Evolutionary conservation across 2,113 vertebrate species (phyloP).

Genomic region (Aspidoscelis tigris): DNA sequence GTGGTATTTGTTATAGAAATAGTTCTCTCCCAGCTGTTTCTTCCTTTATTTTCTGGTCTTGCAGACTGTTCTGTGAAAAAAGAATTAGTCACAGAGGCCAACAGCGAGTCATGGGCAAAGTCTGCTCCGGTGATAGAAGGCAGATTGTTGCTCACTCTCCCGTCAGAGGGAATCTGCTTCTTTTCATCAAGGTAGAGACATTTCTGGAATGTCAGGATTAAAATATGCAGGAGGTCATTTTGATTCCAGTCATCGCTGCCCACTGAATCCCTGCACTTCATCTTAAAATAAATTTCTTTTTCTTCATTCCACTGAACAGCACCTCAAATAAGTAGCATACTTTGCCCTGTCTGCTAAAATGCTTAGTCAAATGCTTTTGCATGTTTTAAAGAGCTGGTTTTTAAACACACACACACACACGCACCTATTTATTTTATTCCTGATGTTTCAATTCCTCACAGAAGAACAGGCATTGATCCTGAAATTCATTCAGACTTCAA

Average conservation of each 20-base stretch:
- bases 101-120: conserved; percentile 64
- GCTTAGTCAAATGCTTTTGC: conserved; percentile 25
- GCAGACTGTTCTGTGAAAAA: conserved; percentile 51
- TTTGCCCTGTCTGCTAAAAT: conserved; percentile 21
- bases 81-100: conserved; percentile 51
- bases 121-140: conserved; percentile 55
- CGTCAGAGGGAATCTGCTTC: conserved; percentile 52
- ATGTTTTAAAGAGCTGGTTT: conserved; percentile 10
- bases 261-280: conserved; percentile 11
- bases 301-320: conserved; percentile 40
- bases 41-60: conserved; percentile 62
- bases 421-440: too few species aligned
- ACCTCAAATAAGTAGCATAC: conserved; percentile 26
- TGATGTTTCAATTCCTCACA: too few species aligned
- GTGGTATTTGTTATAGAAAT: conserved; percentile 51
- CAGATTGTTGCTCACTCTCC: conserved; percentile 35
- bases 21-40: conserved; percentile 49
- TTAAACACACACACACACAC: conserved; percentile 4
- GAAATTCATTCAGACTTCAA: too few species aligned
- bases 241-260: conserved; percentile 28
- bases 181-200: conserved; percentile 57
- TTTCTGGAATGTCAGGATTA: conserved; percentile 49
- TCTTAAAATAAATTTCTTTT: conserved; percentile 48
- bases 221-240: conserved; percentile 46
- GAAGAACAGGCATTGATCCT: too few species aligned